Evolutionary conservation across 1,140 invertebrate genomes (phyloP).

Genomic region (Drosophila pseudoobscura): DNA sequence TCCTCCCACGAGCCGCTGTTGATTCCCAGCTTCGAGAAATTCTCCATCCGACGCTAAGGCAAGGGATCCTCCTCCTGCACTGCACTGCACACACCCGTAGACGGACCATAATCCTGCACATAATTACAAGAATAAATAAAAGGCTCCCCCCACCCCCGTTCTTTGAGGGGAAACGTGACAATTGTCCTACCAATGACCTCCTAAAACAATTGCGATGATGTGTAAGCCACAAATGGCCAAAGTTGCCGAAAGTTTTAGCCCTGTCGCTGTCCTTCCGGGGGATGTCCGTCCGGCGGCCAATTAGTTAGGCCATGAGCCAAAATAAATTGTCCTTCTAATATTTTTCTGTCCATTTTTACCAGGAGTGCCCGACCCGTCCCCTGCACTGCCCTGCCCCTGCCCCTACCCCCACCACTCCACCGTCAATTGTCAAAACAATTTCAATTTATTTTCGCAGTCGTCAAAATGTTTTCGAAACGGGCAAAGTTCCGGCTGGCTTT

Average conservation of each 20-base stretch:
- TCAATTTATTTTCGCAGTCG: constrained; percentile 61
- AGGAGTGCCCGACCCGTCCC: not conserved
- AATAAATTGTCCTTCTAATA: constrained; percentile 26
- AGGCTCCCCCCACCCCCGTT: not conserved
- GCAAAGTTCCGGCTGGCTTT: constrained; percentile 46
- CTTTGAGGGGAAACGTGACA: constrained; percentile 13
- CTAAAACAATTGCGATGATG: constrained; percentile 25
- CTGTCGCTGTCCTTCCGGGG: constrained; percentile 1
- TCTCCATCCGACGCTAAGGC: constrained; percentile 41
- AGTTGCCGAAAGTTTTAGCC: constrained; percentile 30
- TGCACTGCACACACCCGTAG: too few species aligned
- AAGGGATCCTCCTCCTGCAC: too few species aligned
- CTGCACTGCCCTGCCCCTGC: too few species aligned
- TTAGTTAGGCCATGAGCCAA: constrained; percentile 37
- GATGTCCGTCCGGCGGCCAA: constrained; percentile 36
- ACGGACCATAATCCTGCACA: not conserved
- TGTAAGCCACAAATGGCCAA: constrained; percentile 46
- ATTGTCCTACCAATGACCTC: constrained; percentile 1
- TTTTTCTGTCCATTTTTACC: constrained; percentile 42
- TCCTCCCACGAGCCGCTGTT: constrained; percentile 46
- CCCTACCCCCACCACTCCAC: too few species aligned
- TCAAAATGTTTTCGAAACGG: constrained; percentile 43
- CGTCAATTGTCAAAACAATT: constrained; percentile 70
- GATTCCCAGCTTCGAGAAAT: constrained; percentile 32
- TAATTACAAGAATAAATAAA: too few species aligned